phyloP scores from a whole-genome alignment of 2,888 invertebrate species.

The Platynereis dumerilii region DNA sequence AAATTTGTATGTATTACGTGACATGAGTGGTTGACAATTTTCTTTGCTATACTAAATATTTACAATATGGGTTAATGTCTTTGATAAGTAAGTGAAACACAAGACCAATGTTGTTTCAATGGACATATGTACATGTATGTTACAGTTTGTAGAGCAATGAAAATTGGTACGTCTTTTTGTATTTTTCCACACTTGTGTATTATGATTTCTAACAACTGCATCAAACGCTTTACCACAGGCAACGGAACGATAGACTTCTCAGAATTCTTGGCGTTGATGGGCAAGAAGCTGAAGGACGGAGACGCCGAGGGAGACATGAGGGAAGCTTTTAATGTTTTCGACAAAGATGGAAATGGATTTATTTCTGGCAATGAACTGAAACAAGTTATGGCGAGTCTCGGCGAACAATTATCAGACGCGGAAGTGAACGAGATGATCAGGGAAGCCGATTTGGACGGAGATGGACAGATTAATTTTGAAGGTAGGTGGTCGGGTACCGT shows the following conservation, averaged over 20 bases:
- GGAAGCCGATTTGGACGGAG: conserved; percentile 14
- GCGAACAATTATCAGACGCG: conserved; percentile 3
- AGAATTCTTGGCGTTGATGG: conserved; percentile 99
- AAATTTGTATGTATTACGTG: too few relatives aligned
- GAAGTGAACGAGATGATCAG: conserved; percentile 8
- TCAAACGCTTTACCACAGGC: too few relatives aligned
- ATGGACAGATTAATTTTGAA: conserved; percentile 14
- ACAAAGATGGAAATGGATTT: conserved; percentile 99
- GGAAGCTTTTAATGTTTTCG: conserved; percentile 97
- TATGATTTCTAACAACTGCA: too few relatives aligned
- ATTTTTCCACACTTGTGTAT: too few relatives aligned
- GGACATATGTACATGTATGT: too few relatives aligned
- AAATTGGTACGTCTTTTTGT: too few relatives aligned
- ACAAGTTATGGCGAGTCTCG: conserved; percentile 9
- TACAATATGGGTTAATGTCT: too few relatives aligned
- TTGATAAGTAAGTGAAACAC: too few relatives aligned
- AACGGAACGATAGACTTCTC: conserved; percentile 99
- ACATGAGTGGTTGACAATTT: too few relatives aligned
- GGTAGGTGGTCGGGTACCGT: conserved; percentile 21
- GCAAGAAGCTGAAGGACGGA: conserved; percentile 99
- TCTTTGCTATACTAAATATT: too few relatives aligned
- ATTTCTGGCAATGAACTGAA: conserved; percentile 97
- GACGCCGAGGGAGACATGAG: conserved; percentile 98
- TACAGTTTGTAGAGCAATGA: too few relatives aligned
- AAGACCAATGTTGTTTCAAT: too few relatives aligned